Base-by-base conservation (phyloP, 2,113 vertebrate species). In the Coryphaenoides rupestris region DNA sequence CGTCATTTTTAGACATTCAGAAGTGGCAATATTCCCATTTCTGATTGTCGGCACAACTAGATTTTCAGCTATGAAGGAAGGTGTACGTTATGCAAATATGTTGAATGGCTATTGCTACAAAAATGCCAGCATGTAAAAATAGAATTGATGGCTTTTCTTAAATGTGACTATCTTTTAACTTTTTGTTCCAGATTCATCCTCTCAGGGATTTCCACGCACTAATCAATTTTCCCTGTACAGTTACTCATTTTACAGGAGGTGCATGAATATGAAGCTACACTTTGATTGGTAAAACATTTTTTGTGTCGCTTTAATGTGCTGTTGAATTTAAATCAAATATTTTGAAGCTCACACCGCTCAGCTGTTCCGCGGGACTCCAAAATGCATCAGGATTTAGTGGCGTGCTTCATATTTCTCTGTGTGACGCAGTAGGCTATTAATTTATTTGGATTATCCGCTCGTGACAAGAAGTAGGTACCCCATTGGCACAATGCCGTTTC, bases 401-500 rank as follows among this genome's bases (percentile, higher is more conserved):
- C 77, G 81, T 74, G 78, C 79, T 84, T 86, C 83, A 77, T 79
- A 84, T 88, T 88, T 86, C 84, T 89, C 74, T 72, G 78, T 78
- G 83, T 85, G 84, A 84, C 75, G 80, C 85, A 68, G 73, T 58
- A 40, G 10, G 10, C 33, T 40, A 75, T 84, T 90, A 80, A 86
- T 89, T 91, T 90, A 88, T 90, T 86, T 77, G 85, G 87, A 89
- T 91, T 89, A 91, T 85, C 86, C 86, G 70, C 83, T 87, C 89
- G 89, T 80, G 84, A 78, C 84, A 71, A 83, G 84, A 89, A 88
- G 90, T 88, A 90, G 87, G 84, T 88, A 84, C 46, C 16, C 47
- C 77, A 76, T 77, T 76, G 62, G 75, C 82, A 77, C 82, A 87
- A 82, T 76, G 83, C 83, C 78, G 84, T 86, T 89, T 83, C 72